Conservation (phyloP, 2,888 invertebrate genomes). For the Calliphora vomitoria region DNA sequence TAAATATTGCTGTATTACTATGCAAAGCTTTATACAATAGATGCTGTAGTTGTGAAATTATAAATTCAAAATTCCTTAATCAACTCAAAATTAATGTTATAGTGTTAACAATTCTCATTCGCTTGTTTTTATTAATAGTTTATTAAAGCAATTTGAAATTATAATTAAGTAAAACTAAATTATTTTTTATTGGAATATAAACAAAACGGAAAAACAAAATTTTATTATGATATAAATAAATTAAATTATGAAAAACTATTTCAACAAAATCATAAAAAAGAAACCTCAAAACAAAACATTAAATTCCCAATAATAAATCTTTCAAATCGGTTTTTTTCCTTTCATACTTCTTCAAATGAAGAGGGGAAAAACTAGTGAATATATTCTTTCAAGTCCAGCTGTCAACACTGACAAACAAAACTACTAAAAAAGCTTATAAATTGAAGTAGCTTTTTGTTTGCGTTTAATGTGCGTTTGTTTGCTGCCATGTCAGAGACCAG, state of each 20-base stretch:
- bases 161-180: conserved; percentile 1
- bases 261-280: conserved; percentile 48
- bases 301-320: conserved; percentile 71
- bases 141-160: background rate
- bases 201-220: conserved; percentile 25
- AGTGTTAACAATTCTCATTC: background rate
- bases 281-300: conserved; percentile 52
- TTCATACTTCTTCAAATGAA: background rate
- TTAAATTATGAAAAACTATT: conserved; percentile 50
- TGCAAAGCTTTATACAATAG: too few relatives aligned
- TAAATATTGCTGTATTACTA: too few relatives aligned
- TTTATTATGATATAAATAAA: conserved; percentile 44
- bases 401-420: conserved; percentile 78
- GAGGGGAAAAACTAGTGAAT: conserved; percentile 17
- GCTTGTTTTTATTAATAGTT: background rate
- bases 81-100: background rate
- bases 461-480: conserved; percentile 10
- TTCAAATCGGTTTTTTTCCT: background rate
- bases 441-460: conserved; percentile 61
- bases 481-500: background rate
- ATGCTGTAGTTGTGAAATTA: too few relatives aligned
- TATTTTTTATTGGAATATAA: conserved; percentile 14
- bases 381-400: conserved; percentile 76
- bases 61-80: too few relatives aligned
- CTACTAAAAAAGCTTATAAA: conserved; percentile 59